Evolutionary conservation across 1,140 invertebrate genomes (phyloP), one percentile per base, ranked within the genome.

Genomic region (Temnothorax longispinosus): DNA sequence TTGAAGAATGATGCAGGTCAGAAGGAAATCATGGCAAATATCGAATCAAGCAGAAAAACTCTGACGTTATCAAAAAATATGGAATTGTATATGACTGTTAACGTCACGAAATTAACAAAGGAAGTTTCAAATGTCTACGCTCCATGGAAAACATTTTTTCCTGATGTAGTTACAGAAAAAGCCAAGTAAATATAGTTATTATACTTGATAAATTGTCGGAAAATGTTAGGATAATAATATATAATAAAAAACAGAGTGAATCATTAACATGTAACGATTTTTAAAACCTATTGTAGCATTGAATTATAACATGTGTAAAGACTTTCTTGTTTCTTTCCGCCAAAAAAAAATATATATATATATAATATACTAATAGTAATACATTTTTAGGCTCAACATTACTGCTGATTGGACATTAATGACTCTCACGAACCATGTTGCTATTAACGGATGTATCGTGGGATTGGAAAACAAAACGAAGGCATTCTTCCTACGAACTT

Each of bases 401-500:
- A 95, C 93, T 15, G 94, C 94, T 4, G 96, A 97, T 90, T 96
- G 95, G 90, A 90, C 93, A 86, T 92, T 96, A 38, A 89, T 96
- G 38, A 94, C 93, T 67, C 76, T 91, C 47, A 15, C 85, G 15
- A 89, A 93, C 11, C 90, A 95, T 74, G 88, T 93, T 85, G 65
- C 92, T 60, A 72, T 93, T 10, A 84, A 92, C 94, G 96, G 96
- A 87, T 96, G 96, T 92, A 96, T 98, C 77, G 96, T 98, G 87
- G 98, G 98, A n/a, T 96, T 99, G 87, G 98, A 98, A 38, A 97
- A 97, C 52, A 96, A 98, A 67, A 98, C 99, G 94, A 98, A 98
- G 0, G 96, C 96, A 1, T 98, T 97, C 94, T 95, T 98, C 32
- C 95, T 96, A 82, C 98, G 98, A 93, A 95, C 96, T 32, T 96